Evolutionary conservation across 2,113 vertebrate species (phyloP), one percentile per base, ranked within the genome.

Genomic region (Typhlomys cinereus): DNA sequence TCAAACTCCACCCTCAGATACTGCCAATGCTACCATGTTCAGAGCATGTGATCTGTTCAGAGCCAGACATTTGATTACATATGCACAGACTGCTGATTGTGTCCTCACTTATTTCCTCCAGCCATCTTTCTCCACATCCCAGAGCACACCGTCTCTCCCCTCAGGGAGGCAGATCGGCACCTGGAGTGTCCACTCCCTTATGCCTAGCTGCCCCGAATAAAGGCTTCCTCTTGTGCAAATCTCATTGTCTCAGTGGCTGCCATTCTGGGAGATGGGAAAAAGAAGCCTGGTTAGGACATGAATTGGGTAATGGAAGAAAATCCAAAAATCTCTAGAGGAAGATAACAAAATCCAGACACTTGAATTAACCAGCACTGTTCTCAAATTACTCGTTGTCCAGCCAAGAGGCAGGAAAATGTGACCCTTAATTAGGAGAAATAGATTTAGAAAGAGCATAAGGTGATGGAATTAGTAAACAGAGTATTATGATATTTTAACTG

Each of bases 371-470:
- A 23, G 27, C 23, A 25, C 39, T 36, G 44, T 50, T 73, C 31
- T 48, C 29, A 86, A 90, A 64, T 61, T 85, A 85, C 90, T 88
- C 81, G 39, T 67, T 62, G 62, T 29, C n/a, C 64, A 39, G 39
- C 50, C 50, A 91, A 67, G 85, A 81, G 88, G 57, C 29, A 91
- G 66, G 64, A 86, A 91, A 78, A 76, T 89, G 4, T 82, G 44
- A 61, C 34, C 15, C 29, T 59, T 64, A n/a, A 27, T 75, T n/a
- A 54, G 41, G 59, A 70, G 74, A 82, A 86, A 66, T 18, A 81
- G 23, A 84, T 75, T 41, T 44, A 85, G 88, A 91, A 91, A 67
- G 5, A 1, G 74, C 7, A 92, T 17, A 52, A n/a, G 73, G 67
- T 85, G 48, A 67, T 34, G 29, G 46, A 69, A 59, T 61, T 85